These are phyloP conservation scores for Cepphus grylle DNA, from an alignment of 2,113 vertebrate species.

Conservation along the genomic window DNA sequence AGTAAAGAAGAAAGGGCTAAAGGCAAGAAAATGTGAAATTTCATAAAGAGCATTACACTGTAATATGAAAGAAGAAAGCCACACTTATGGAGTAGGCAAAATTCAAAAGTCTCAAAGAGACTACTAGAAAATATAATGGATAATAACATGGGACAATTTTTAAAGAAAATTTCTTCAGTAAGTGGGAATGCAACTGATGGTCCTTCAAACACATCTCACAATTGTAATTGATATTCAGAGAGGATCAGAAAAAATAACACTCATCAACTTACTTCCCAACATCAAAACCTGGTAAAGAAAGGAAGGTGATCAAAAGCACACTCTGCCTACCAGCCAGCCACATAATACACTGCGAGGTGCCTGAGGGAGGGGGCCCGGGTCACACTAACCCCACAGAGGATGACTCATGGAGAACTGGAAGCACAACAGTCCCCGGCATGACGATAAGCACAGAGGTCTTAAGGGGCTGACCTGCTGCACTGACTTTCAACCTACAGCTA, in stretches of 20 bases:
- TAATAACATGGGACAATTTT: not conserved
- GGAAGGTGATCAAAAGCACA: not conserved
- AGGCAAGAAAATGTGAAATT: not conserved
- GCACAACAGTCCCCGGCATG: fast-evolving
- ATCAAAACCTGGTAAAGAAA: not conserved
- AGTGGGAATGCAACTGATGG: not conserved
- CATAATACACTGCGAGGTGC: not conserved
- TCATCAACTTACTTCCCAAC: not conserved
- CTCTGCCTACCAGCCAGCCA: not conserved
- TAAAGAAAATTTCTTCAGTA: not conserved
- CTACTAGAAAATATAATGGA: not conserved
- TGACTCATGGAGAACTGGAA: not conserved
- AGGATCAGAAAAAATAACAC: not conserved
- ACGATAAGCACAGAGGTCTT: not conserved
- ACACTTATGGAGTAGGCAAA: not conserved
- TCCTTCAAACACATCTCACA: not conserved
- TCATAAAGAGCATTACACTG: not conserved
- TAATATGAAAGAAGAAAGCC: not conserved
- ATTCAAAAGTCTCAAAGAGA: not conserved
- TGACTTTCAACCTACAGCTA: not conserved
- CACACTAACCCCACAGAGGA: not conserved
- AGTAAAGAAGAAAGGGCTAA: not conserved
- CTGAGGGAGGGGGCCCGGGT: not conserved
- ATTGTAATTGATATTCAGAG: not conserved
- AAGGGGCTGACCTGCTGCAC: not conserved